These are phyloP conservation scores for Dinothrombium tinctorium DNA, from an alignment of 1,140 invertebrate genomes.

Conservation along the genomic window DNA sequence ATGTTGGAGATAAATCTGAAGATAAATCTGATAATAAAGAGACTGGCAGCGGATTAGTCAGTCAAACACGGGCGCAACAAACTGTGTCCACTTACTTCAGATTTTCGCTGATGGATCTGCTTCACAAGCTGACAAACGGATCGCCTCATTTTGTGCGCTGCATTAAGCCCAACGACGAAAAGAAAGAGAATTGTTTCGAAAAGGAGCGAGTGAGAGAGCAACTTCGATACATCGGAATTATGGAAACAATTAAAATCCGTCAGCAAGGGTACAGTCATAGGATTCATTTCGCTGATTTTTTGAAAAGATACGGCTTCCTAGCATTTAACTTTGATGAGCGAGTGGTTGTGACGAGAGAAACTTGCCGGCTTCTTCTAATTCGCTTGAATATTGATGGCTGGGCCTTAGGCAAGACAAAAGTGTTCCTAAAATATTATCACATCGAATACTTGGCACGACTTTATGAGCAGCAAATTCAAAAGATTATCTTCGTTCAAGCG, in stretches of 20 bases:
- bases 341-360: conserved; percentile 39
- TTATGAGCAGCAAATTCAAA: conserved; percentile 43
- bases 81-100: conserved; percentile 61
- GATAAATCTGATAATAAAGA: not conserved
- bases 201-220: conserved; percentile 34
- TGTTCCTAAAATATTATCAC: conserved; percentile 67
- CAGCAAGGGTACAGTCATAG: conserved; percentile 57
- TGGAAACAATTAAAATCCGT: conserved; percentile 54
- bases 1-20: conserved; percentile 1
- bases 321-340: conserved; percentile 46
- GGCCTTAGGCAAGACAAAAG: conserved; percentile 55
- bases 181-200: conserved; percentile 31
- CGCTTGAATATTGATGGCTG: conserved; percentile 52
- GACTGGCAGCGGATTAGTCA: conserved; percentile 30
- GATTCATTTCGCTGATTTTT: conserved; percentile 48
- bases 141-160: conserved; percentile 59
- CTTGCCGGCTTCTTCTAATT: conserved; percentile 40
- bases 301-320: conserved; percentile 53
- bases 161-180: conserved; percentile 51
- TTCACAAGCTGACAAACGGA: conserved; percentile 54
- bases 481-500: conserved; percentile 42
- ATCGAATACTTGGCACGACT: conserved; percentile 49
- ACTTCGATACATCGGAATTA: conserved; percentile 47
- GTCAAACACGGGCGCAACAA: conserved; percentile 57
- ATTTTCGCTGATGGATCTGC: conserved; percentile 55